Conservation (phyloP, 2,797 vertebrate genomes). For the Liparis tanakae region DNA sequence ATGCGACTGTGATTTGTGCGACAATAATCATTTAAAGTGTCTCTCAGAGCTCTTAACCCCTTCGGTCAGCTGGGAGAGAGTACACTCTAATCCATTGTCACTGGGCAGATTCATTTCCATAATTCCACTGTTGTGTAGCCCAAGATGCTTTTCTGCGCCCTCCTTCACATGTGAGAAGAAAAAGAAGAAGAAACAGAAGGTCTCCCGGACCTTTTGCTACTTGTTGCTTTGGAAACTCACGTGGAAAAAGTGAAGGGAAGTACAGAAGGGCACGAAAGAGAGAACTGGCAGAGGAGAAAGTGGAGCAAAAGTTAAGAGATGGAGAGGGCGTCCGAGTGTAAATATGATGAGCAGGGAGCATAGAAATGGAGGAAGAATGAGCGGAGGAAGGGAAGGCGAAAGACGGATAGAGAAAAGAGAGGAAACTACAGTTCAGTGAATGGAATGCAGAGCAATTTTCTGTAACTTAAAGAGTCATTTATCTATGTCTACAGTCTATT, state of each 20-base stretch:
- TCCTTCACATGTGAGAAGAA: slow-evolving; percentile 46
- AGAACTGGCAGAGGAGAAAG: slow-evolving; percentile 38
- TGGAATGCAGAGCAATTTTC: slow-evolving; percentile 82
- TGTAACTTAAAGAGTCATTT: slow-evolving; percentile 85
- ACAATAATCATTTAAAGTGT: slow-evolving; percentile 74
- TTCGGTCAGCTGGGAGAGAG: slow-evolving; percentile 73
- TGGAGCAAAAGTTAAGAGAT: slow-evolving; percentile 48
- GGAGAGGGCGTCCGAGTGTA: slow-evolving; percentile 48
- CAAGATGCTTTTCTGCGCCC: slow-evolving; percentile 68
- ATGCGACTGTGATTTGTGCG: slow-evolving; percentile 69
- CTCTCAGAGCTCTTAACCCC: slow-evolving; percentile 65
- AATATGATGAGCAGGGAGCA: slow-evolving; percentile 49
- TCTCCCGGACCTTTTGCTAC: slow-evolving; percentile 56
- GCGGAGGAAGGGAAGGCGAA: slow-evolving; percentile 38
- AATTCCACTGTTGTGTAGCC: slow-evolving; percentile 77
- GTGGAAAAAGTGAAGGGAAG: slow-evolving; percentile 20
- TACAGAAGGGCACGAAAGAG: slow-evolving; percentile 37
- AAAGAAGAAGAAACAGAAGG: slow-evolving; percentile 1
- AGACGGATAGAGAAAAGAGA: slow-evolving; percentile 58
- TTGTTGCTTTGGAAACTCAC: slow-evolving; percentile 76
- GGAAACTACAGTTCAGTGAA: slow-evolving; percentile 75
- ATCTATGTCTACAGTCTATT: slow-evolving; percentile 85
- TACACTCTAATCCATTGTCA: slow-evolving; percentile 79
- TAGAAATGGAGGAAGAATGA: slow-evolving; percentile 42
- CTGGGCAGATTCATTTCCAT: slow-evolving; percentile 80